Evolutionary conservation across 1,140 invertebrate species (phyloP).

Genomic region (Drosophila navojoa): DNA sequence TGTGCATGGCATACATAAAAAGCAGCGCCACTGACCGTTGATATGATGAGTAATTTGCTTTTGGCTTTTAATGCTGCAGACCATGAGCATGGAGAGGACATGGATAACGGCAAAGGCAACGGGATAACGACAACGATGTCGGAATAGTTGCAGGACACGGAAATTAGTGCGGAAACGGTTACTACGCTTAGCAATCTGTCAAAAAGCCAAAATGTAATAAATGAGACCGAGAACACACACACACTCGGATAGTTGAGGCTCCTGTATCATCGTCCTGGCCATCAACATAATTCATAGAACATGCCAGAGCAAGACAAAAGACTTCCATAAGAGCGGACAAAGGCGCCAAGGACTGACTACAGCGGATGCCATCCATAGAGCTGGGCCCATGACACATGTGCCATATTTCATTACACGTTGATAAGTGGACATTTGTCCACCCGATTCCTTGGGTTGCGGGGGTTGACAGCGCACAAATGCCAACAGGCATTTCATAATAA

Average conservation of each 20-base stretch:
- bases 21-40: constrained; percentile 64
- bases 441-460: neutral
- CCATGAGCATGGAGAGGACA: neutral
- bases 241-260: neutral
- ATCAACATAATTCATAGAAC: constrained; percentile 77
- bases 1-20: constrained; percentile 70
- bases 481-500: constrained; percentile 83
- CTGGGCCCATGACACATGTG: constrained; percentile 48
- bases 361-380: constrained; percentile 34
- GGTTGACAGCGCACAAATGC: constrained; percentile 54
- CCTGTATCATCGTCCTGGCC: constrained; percentile 25
- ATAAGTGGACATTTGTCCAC: constrained; percentile 78
- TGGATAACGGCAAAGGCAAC: constrained; percentile 9
- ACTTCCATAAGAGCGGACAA: constrained; percentile 48
- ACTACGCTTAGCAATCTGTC: constrained; percentile 80
- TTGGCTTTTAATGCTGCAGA: constrained; percentile 70
- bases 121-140: constrained; percentile 28
- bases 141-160: constrained; percentile 73
- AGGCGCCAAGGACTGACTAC: constrained; percentile 51
- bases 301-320: constrained; percentile 71
- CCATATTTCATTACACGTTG: constrained; percentile 80
- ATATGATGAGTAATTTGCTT: constrained; percentile 81
- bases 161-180: constrained; percentile 80
- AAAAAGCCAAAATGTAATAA: constrained; percentile 82
- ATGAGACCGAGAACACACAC: constrained; percentile 45